phyloP scores from a whole-genome alignment of 2,797 vertebrate genomes.

The Chromis chromis region DNA sequence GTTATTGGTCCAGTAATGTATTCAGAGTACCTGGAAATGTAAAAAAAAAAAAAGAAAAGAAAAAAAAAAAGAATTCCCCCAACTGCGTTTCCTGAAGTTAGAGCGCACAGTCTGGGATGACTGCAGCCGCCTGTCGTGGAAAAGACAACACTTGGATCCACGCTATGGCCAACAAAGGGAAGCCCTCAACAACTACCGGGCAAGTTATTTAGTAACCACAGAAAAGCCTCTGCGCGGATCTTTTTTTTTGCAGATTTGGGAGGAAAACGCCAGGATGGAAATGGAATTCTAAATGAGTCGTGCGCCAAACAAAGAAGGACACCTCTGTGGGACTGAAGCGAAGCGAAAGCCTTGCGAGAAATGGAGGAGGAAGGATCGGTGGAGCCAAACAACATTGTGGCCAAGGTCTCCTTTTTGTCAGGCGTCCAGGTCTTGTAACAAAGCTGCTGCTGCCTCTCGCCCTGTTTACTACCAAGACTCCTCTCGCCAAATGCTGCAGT shows the following conservation, averaged over 20 bases:
- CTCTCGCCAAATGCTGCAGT: constrained; percentile 49
- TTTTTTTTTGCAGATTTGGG: not conserved
- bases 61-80: constrained; percentile 18
- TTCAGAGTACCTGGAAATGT: constrained; percentile 10
- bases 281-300: constrained; percentile 58
- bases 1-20: not conserved
- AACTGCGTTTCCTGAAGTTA: constrained; percentile 62
- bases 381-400: constrained; percentile 60
- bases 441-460: not conserved
- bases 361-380: constrained; percentile 75
- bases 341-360: constrained; percentile 54
- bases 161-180: constrained; percentile 74
- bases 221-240: not conserved
- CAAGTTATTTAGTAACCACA: constrained; percentile 34
- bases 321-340: constrained; percentile 57
- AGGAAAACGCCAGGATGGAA: constrained; percentile 29
- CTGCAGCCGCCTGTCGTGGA: constrained; percentile 63
- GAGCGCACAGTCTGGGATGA: constrained; percentile 57
- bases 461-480: constrained; percentile 12
- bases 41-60: too few relatives aligned
- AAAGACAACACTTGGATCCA: constrained; percentile 59
- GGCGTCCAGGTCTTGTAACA: constrained; percentile 39
- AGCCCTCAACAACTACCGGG: constrained; percentile 36
- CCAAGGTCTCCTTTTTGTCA: constrained; percentile 43
- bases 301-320: constrained; percentile 79